Evolutionary conservation across 2,113 vertebrate genomes (phyloP).

Genomic region (Aptenodytes patagonicus): DNA sequence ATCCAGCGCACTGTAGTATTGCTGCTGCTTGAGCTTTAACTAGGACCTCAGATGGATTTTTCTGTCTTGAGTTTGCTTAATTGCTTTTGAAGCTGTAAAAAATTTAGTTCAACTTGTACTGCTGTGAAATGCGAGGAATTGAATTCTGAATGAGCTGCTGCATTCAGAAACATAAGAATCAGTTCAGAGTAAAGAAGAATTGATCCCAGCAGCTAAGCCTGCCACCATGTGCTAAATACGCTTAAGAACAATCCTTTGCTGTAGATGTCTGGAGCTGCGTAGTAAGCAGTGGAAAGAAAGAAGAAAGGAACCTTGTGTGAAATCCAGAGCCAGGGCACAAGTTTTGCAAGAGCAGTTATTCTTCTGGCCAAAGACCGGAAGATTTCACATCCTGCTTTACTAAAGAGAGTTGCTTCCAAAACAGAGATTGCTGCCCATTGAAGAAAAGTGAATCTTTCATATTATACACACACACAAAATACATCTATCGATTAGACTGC

Average conservation of each 20-base stretch:
- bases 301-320: background rate
- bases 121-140: background rate
- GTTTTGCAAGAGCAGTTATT: background rate
- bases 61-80: slow-evolving; percentile 11
- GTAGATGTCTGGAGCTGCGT: background rate
- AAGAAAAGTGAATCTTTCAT: background rate
- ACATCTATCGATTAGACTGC: background rate
- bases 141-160: slow-evolving; percentile 15
- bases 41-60: background rate
- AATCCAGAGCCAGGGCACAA: background rate
- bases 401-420: background rate
- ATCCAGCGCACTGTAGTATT: background rate
- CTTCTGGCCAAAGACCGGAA: background rate
- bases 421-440: background rate
- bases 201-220: slow-evolving; percentile 40
- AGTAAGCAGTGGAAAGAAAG: background rate
- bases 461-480: background rate
- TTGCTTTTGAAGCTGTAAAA: slow-evolving; percentile 8
- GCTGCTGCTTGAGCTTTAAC: background rate
- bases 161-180: background rate
- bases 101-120: background rate
- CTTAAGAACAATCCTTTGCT: background rate
- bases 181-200: background rate
- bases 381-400: background rate
- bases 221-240: slow-evolving; percentile 32